Percentiles rank a stretch among this genome's conserved stretches.
Conservation (phyloP, 2,797 vertebrate genomes). For the Neoniphon sammara region DNA sequence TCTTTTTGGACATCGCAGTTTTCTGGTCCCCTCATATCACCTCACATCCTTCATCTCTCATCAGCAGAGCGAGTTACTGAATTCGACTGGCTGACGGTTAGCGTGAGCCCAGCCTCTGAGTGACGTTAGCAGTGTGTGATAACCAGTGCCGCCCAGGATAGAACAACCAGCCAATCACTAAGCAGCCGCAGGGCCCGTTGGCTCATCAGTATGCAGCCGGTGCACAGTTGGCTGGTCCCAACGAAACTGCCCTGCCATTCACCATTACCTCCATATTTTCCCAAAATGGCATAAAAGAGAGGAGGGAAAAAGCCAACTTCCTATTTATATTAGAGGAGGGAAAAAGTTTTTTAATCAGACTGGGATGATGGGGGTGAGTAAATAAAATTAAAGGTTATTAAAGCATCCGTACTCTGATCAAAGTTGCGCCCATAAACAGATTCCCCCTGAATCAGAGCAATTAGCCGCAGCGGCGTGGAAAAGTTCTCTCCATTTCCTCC, state of each 20-base stretch:
- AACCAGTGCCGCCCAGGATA: constrained; percentile 31
- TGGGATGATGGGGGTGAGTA: constrained; percentile 82
- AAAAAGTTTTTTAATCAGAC: constrained; percentile 83
- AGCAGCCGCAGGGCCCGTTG: constrained; percentile 32
- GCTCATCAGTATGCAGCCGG: constrained; percentile 74
- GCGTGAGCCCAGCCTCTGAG: constrained; percentile 28
- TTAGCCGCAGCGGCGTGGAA: constrained; percentile 80
- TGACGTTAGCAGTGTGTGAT: constrained; percentile 43
- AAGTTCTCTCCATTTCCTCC: constrained; percentile 81
- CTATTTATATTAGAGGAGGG: constrained; percentile 80
- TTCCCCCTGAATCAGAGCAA: constrained; percentile 85
- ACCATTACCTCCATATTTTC: constrained; percentile 79
- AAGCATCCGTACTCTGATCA: constrained; percentile 85
- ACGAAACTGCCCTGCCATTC: constrained; percentile 79
- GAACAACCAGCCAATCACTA: constrained; percentile 53
- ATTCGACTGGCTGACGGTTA: constrained; percentile 28
- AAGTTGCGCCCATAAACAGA: constrained; percentile 86
- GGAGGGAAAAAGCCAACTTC: constrained; percentile 66
- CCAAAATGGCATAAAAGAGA: constrained; percentile 74
- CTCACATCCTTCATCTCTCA: constrained; percentile 19
- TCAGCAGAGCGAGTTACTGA: constrained; percentile 23
- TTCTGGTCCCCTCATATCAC: constrained; percentile 1
- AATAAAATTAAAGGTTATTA: constrained; percentile 89
- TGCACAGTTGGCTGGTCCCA: constrained; percentile 61
- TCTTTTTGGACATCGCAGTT: background rate